Percentiles rank a stretch among this genome's conserved stretches.
These are phyloP conservation scores for Tokudaia tokunoshimensis DNA, from an alignment of 2,797 vertebrate species.

Conservation along the genomic window DNA sequence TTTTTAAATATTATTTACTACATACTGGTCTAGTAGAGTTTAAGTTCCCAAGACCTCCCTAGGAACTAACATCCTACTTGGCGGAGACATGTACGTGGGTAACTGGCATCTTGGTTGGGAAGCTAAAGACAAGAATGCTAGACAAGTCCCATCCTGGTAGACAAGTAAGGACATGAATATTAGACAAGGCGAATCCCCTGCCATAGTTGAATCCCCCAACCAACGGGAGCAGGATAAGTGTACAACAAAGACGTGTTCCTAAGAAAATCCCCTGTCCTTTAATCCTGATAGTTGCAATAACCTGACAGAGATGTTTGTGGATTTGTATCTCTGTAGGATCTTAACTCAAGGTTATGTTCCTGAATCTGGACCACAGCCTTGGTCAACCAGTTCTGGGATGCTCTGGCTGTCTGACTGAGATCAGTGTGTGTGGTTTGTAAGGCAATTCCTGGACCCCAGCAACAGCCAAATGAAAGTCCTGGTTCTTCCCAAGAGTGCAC, in stretches of 20 bases:
- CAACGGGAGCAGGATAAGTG: neutral
- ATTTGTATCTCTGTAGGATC: neutral
- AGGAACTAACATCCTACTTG: neutral
- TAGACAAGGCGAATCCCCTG: neutral
- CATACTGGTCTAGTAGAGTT: neutral
- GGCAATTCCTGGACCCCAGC: too few relatives aligned
- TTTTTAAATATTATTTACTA: neutral
- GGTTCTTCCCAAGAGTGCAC: slow-evolving; percentile 19
- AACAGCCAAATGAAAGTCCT: slow-evolving; percentile 42
- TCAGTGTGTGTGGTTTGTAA: neutral
- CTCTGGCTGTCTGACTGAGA: neutral
- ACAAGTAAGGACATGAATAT: neutral
- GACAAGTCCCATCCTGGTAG: neutral
- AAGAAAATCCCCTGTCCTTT: neutral
- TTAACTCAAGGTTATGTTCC: neutral
- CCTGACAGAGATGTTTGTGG: neutral
- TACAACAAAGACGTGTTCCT: neutral
- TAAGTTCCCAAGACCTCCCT: neutral
- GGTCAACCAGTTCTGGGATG: neutral
- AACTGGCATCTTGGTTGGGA: neutral
- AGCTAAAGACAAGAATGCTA: neutral
- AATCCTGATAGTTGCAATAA: neutral
- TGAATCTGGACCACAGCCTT: neutral
- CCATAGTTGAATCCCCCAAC: neutral
- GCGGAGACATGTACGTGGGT: neutral